Evolutionary conservation across 2,113 vertebrate species (phyloP), one percentile per base, ranked within the genome.

Genomic region (Otolemur garnettii): DNA sequence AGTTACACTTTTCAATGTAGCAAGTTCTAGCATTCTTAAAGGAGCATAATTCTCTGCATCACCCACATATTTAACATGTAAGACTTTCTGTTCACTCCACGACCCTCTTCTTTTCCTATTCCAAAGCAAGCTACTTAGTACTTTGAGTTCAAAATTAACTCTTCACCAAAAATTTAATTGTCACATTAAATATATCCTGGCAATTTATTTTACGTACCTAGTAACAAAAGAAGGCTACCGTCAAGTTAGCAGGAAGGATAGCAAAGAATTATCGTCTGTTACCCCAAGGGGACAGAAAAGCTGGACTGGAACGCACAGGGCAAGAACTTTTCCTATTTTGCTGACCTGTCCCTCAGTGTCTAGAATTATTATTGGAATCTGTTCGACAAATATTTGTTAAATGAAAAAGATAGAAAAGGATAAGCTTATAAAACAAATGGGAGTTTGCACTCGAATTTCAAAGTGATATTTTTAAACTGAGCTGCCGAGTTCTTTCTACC

Each of bases 351-450:
- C 21, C 22, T 90, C 33, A 60, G 50, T 11, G 64, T 7, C 14
- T 45, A 90, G 33, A 90, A 53, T 35, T 13, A 74, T 68, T 75
- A 60, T 4, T 92, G 28, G 22, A 88, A 82, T 4, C 68, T 45
- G 11, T 6, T 95, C 33, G 69, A 26, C 26, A 96, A 92, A 50
- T 79, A 92, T 10, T 59, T 62, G 22, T 83, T 95, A 28, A 62
- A 62, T 72, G 38, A 62, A 69, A 87, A 64, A 62, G 2, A 14
- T 2, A 64, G 12, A 72, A 28, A 50, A 42, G 3, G 6, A 42
- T 64, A 93, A 77, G 1, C 2, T 12, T 87, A 3, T 77, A 57
- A 80, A 90, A 68, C 2, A 24, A 91, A 83, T 83, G 9, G 87
- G 42, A 96, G 94, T 78, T 94, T 14, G 90, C 9, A 68, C 18